A percentile compares a stretch with the other conserved stretches of the same genome.
These are phyloP conservation scores for Amphimallon solstitiale DNA, from an alignment of 2,888 invertebrate genomes.

Conservation along the genomic window DNA sequence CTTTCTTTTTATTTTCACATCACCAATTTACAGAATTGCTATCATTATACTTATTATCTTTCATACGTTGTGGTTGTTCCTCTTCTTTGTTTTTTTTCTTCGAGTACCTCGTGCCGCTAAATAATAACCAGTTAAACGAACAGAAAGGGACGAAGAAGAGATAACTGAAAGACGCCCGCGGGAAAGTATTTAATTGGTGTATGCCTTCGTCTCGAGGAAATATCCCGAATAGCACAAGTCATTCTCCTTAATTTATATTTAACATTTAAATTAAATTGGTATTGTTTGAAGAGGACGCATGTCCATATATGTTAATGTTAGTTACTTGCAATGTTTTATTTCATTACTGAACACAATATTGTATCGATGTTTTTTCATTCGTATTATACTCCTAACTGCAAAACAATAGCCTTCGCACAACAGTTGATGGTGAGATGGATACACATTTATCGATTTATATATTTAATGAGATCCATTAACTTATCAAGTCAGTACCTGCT, in stretches of 20 bases:
- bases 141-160: slow-evolving; percentile 31
- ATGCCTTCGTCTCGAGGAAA: slow-evolving; percentile 30
- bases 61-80: slow-evolving; percentile 8
- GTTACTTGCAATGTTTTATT: slow-evolving; percentile 30
- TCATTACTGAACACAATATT: slow-evolving; percentile 18
- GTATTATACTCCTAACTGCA: not conserved
- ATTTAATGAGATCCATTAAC: no score
- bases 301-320: slow-evolving; percentile 35
- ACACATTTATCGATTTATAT: no score
- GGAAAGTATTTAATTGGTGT: slow-evolving; percentile 33
- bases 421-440: not conserved
- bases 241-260: slow-evolving; percentile 48
- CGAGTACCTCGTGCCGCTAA: slow-evolving; percentile 25
- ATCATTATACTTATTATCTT: slow-evolving; percentile 22
- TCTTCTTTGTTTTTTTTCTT: not conserved
- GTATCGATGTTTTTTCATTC: not conserved
- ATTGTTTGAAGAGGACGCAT: slow-evolving; percentile 40
- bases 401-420: not conserved
- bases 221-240: slow-evolving; percentile 44
- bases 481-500: no score
- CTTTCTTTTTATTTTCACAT: slow-evolving; percentile 1
- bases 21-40: slow-evolving; percentile 16
- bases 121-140: slow-evolving; percentile 42
- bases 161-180: slow-evolving; percentile 15
- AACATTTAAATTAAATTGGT: slow-evolving; percentile 45